Conservation (phyloP, 2,113 vertebrate species). For the Isichthys henryi region DNA sequence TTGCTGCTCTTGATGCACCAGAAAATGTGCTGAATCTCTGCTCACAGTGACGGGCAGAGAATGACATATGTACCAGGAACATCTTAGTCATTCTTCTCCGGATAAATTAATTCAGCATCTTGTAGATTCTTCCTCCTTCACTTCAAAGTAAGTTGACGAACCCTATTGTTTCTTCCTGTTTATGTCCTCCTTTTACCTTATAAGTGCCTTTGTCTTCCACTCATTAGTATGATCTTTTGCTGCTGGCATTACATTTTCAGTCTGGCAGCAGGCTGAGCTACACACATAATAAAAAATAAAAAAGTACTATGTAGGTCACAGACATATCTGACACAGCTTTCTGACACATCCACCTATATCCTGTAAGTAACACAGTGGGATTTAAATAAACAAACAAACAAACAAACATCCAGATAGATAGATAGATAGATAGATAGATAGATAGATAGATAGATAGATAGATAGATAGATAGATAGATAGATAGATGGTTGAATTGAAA, state of each 20-base stretch:
- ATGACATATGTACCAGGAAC: background rate
- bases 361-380: background rate
- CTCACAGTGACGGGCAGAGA: background rate
- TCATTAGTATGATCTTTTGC: background rate
- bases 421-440: no score
- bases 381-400: background rate
- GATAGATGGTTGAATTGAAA: no score
- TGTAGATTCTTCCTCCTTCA: background rate
- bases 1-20: background rate
- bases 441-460: no score
- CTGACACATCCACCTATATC: background rate
- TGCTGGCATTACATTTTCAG: background rate
- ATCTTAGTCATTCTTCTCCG: background rate
- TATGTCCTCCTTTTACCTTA: background rate
- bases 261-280: background rate
- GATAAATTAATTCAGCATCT: slow-evolving; percentile 3
- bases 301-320: background rate
- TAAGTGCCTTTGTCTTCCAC: background rate
- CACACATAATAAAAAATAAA: background rate
- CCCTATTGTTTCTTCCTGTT: background rate
- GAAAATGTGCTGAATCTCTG: background rate
- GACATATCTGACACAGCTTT: background rate
- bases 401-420: background rate
- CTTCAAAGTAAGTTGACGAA: background rate
- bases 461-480: no score